Evolutionary conservation across 1,140 invertebrate species (phyloP), one percentile per base, ranked within the genome.

Genomic region (Pararge aegeria): DNA sequence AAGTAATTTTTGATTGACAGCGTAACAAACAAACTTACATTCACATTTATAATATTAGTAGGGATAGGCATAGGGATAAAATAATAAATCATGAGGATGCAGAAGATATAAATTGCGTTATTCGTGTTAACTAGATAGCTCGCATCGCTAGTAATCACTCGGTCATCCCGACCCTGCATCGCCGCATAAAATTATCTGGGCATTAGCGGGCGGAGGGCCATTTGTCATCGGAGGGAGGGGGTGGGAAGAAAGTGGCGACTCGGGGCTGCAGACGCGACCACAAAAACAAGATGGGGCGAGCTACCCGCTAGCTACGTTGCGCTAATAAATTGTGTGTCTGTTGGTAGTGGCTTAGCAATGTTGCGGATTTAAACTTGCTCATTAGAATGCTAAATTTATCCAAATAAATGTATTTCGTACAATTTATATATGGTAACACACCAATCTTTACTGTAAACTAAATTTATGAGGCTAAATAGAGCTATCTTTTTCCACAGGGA

Each of bases 261-360:
- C 83, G 84, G 89, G 88, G 90, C 89, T 83, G 87, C 89, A 90
- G 84, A 88, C 85, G 87, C 87, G 89, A 75, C 78, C 82, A 75
- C 81, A 84, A 83, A 83, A 87, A 81, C 83, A 62, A 62, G 60
- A 78, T 77, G 77, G 74, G 71, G 78, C 73, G 72, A 59, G 57
- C 57, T 57, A 57, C 55, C 42, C 58, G 51, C 42, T 46, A 46
- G 18, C 42, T 20, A 20, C 42, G 42, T 34, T 59, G 30, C 20
- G 42, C 50, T 61, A 54, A 61, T 54, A 61, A 61, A 61, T 61
- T 61, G 55, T 55, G 42, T 49, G 58, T 61, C 52, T 61, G 52
- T 54, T 61, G 52, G 40, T 51, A 38, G 50, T 61, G 51, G 44
- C 46, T 61, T 54, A 61, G 51, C 42, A 15, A 49, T 46, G 50